phyloP scores from a whole-genome alignment of 2,797 vertebrate genomes.

The Oceanodroma leucorhoa region DNA sequence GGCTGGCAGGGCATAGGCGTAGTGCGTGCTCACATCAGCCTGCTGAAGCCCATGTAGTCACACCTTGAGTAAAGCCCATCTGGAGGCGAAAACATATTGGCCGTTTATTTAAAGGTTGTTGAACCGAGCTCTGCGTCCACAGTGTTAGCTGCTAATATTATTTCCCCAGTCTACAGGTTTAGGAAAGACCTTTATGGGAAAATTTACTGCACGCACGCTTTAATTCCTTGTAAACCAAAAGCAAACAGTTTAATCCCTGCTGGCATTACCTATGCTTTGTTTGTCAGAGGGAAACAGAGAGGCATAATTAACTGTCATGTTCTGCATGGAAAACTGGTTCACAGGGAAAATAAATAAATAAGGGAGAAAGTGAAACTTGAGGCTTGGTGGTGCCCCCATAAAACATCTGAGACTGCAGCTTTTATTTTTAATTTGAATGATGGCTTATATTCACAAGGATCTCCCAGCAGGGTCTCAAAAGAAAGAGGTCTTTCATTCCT shows the following conservation, averaged over 20 bases:
- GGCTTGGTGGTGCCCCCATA: background rate
- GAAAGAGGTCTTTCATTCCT: background rate
- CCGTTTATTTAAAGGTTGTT: slow-evolving; percentile 33
- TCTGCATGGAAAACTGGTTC: slow-evolving; percentile 31
- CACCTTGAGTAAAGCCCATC: background rate
- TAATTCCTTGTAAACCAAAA: slow-evolving; percentile 71
- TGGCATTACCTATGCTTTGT: slow-evolving; percentile 40
- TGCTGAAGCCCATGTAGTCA: background rate
- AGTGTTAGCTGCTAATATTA: slow-evolving; percentile 42
- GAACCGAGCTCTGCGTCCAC: slow-evolving; percentile 12
- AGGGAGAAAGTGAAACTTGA: background rate
- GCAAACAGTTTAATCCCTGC: slow-evolving; percentile 65
- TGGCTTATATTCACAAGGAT: background rate
- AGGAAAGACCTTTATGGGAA: slow-evolving; percentile 42
- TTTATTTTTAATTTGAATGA: background rate
- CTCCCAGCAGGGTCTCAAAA: background rate
- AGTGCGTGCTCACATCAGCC: accelerated
- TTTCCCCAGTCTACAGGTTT: slow-evolving; percentile 23
- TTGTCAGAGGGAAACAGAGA: slow-evolving; percentile 59
- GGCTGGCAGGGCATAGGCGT: accelerated
- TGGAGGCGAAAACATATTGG: background rate
- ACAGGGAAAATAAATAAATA: slow-evolving; percentile 37
- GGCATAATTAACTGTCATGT: slow-evolving; percentile 42
- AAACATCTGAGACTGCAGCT: background rate
- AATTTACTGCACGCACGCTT: slow-evolving; percentile 39